Conservation (phyloP, 2,888 invertebrate genomes). For the Apantesis nais region DNA sequence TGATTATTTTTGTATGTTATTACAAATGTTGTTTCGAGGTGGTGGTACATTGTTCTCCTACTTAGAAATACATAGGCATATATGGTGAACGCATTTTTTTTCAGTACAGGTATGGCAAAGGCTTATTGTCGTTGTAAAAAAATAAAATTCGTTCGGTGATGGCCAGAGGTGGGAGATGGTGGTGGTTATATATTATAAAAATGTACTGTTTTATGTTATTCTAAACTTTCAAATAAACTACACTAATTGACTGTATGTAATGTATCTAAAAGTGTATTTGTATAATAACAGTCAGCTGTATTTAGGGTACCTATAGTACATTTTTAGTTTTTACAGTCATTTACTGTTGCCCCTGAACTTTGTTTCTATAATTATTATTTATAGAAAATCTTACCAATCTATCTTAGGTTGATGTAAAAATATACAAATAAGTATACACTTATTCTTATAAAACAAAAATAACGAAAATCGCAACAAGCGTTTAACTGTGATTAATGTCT, state of each 20-base stretch:
- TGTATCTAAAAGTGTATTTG: background rate
- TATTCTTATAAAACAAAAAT: too few relatives aligned
- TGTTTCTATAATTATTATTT: background rate
- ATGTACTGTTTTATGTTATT: background rate
- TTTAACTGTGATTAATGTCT: too few relatives aligned
- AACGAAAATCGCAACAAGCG: too few relatives aligned
- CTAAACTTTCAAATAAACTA: background rate
- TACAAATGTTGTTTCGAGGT: slow-evolving; percentile 41
- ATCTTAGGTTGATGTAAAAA: too few relatives aligned
- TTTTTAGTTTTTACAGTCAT: background rate
- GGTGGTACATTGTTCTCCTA: slow-evolving; percentile 34
- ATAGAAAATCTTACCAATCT: too few relatives aligned
- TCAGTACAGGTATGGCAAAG: background rate
- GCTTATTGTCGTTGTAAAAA: background rate
- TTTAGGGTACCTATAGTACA: background rate
- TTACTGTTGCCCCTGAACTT: background rate
- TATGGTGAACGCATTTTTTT: background rate
- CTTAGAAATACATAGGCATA: background rate
- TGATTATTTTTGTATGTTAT: slow-evolving; percentile 34
- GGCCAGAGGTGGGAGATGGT: slow-evolving; percentile 5
- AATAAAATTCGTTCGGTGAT: background rate
- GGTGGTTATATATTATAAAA: background rate
- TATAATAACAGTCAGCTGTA: background rate
- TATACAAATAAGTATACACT: too few relatives aligned
- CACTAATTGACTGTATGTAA: background rate